A percentile compares a stretch with the other conserved stretches of the same genome.
These are phyloP conservation scores for Myiotriccus ornatus DNA, from an alignment of 2,797 vertebrate species.

Conservation along the genomic window DNA sequence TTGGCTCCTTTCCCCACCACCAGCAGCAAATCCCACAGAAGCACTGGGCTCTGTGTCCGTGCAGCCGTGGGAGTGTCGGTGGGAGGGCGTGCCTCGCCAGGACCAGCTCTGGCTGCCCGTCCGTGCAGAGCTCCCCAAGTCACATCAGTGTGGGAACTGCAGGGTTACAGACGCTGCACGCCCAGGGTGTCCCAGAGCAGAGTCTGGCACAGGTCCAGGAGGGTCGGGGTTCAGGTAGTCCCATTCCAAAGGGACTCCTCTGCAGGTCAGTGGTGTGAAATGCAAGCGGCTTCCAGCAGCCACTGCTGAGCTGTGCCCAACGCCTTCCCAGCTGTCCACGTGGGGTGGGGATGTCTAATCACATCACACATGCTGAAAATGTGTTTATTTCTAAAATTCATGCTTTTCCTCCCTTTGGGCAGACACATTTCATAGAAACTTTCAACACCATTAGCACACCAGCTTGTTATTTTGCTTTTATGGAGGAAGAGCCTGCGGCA, in stretches of 20 bases:
- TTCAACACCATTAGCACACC: neutral
- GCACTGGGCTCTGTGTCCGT: accelerated
- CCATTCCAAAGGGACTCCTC: accelerated
- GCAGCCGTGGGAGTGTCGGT: neutral
- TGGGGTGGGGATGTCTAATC: neutral
- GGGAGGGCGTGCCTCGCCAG: neutral
- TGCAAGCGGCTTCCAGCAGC: neutral
- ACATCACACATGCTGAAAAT: accelerated
- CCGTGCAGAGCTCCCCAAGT: accelerated
- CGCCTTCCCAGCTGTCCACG: neutral
- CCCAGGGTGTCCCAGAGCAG: neutral
- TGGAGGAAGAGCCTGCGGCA: accelerated
- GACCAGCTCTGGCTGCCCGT: accelerated
- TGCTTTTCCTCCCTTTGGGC: accelerated
- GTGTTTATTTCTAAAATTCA: neutral
- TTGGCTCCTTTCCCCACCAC: accelerated
- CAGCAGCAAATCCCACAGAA: accelerated
- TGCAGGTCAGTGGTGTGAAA: accelerated
- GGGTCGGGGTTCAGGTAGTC: neutral
- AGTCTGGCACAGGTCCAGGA: neutral
- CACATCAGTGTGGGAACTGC: accelerated
- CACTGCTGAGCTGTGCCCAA: neutral
- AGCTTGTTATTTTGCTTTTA: accelerated
- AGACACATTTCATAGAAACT: neutral
- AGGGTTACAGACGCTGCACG: neutral